Evolutionary conservation across 2,888 invertebrate species (phyloP).

Genomic region (Coremacera marginata): DNA sequence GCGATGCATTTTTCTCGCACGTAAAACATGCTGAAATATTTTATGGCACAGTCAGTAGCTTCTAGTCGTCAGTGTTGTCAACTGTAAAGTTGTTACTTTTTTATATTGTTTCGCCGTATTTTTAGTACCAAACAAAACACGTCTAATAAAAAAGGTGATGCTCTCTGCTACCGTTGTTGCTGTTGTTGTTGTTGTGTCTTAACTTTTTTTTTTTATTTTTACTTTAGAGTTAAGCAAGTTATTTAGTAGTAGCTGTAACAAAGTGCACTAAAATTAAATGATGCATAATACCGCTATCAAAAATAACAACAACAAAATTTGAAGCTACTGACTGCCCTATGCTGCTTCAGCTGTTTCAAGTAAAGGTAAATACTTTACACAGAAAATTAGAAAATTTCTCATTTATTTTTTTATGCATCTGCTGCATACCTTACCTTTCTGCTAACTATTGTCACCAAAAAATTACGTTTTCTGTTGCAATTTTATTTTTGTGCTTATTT

Average conservation of each 20-base stretch:
- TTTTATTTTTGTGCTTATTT: no score
- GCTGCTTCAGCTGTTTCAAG: conserved; percentile 9
- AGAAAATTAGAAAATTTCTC: conserved; percentile 33
- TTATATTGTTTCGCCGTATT: conserved; percentile 18
- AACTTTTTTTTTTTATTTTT: conserved; percentile 1
- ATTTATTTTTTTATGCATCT: not conserved
- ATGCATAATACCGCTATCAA: conserved; percentile 34
- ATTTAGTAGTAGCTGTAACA: not conserved
- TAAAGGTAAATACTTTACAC: not conserved
- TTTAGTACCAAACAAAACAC: conserved; percentile 55
- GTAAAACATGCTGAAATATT: conserved; percentile 26
- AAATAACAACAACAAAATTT: conserved; percentile 30
- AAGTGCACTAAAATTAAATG: conserved; percentile 39
- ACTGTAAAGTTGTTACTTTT: conserved; percentile 12
- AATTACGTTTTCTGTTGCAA: no score
- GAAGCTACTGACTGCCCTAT: conserved; percentile 18
- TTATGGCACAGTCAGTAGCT: conserved; percentile 27
- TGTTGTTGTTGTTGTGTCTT: not conserved
- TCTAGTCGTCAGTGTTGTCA: conserved; percentile 9
- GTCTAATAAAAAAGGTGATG: conserved; percentile 56
- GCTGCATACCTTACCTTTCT: no score
- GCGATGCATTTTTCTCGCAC: conserved; percentile 34
- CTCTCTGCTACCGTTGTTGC: conserved; percentile 4
- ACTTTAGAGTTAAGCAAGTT: not conserved
- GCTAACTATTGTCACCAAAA: no score